Evolutionary conservation across 1,140 invertebrate species (phyloP).

Genomic region (Euglossa dilemma): DNA sequence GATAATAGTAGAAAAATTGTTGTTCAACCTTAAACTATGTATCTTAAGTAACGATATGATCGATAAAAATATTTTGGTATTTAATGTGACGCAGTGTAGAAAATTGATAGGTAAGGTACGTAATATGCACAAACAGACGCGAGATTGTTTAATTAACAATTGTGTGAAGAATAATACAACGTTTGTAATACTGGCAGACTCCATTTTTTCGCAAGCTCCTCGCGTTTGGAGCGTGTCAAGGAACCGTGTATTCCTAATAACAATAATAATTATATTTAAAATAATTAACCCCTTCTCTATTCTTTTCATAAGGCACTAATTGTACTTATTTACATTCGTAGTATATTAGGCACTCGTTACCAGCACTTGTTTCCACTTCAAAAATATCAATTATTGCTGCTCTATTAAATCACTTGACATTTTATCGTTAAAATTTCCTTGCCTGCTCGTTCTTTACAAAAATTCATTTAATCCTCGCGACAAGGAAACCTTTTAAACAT

Average conservation of each 20-base stretch:
- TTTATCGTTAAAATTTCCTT: not conserved
- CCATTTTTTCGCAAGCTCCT: not conserved
- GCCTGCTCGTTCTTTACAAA: not conserved
- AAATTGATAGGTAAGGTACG: not conserved
- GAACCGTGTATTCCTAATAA: slow-evolving; percentile 5
- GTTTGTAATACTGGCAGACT: slow-evolving; percentile 34
- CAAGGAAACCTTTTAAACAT: not conserved
- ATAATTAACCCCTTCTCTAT: not conserved
- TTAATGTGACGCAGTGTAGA: not conserved
- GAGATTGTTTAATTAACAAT: not conserved
- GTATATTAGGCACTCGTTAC: slow-evolving; percentile 8
- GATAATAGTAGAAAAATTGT: slow-evolving; percentile 36
- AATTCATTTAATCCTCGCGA: not conserved
- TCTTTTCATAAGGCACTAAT: slow-evolving; percentile 26
- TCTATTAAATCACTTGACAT: not conserved
- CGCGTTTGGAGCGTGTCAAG: not conserved
- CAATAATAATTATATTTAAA: not conserved
- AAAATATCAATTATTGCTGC: not conserved
- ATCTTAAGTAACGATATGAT: slow-evolving; percentile 42
- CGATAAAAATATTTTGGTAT: slow-evolving; percentile 34
- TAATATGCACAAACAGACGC: not conserved
- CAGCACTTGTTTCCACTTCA: too few relatives aligned
- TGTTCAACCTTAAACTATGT: slow-evolving; percentile 31
- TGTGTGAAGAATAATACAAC: not conserved
- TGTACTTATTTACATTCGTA: slow-evolving; percentile 33